These are phyloP conservation scores for Pelobates fuscus DNA, from an alignment of 2,113 vertebrate species.

Conservation along the genomic window DNA sequence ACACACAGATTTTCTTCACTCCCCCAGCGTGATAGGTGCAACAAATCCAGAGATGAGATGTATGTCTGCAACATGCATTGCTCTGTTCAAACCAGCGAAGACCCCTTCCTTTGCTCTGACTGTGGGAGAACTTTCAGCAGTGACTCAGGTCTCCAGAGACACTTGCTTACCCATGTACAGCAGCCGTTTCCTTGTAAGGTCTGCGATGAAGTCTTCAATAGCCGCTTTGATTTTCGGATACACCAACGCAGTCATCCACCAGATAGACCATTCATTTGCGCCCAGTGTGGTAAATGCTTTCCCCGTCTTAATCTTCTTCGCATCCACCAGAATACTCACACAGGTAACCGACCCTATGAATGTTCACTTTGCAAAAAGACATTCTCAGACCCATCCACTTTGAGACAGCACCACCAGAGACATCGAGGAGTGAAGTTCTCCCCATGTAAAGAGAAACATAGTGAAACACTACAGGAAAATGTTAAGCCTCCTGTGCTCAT, in stretches of 20 bases:
- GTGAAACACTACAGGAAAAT: neutral
- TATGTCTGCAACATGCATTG: no score
- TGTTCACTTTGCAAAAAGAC: constrained; percentile 30
- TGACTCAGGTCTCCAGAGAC: constrained; percentile 1
- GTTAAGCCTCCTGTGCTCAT: neutral
- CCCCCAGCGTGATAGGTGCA: no score
- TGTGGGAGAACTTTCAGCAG: constrained; percentile 10
- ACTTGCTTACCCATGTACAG: neutral
- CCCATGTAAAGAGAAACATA: neutral
- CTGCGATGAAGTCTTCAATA: constrained; percentile 8
- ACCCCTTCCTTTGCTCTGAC: neutral
- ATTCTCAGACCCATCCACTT: constrained; percentile 5
- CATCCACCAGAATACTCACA: constrained; percentile 27
- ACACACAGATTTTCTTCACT: neutral
- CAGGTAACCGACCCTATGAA: constrained; percentile 9
- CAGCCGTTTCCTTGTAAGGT: neutral
- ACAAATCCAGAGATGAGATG: no score
- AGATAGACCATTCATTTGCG: neutral
- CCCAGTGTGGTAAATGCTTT: neutral
- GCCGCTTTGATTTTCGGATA: neutral
- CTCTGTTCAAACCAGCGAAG: no score
- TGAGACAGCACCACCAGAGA: constrained; percentile 27
- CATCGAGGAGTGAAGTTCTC: neutral
- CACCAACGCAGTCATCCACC: neutral
- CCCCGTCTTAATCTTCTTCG: no score